Evolutionary conservation across 2,113 vertebrate species (phyloP).

Genomic region (Grus americana): DNA sequence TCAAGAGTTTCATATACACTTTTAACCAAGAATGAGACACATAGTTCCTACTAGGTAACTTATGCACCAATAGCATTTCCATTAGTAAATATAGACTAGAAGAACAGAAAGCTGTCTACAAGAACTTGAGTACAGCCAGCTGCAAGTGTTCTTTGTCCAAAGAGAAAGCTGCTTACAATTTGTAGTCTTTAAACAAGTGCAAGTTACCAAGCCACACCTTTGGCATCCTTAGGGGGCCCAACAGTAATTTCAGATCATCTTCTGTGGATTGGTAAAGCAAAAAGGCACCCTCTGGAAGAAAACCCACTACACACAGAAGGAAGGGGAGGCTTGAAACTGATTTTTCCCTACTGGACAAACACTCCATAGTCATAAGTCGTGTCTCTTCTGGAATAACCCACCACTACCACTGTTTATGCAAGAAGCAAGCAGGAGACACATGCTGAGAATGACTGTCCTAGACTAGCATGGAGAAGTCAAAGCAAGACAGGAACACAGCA

Average conservation of each 20-base stretch:
- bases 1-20: not conserved
- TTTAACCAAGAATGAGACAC: not conserved
- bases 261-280: not conserved
- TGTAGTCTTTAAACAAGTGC: not conserved
- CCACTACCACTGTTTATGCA: not conserved
- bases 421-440: not conserved
- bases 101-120: not conserved
- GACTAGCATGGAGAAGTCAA: not conserved
- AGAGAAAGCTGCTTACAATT: not conserved
- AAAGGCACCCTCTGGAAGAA: not conserved
- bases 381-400: not conserved
- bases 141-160: not conserved
- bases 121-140: not conserved
- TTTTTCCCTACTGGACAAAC: not conserved
- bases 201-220: not conserved
- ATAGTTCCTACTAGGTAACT: not conserved
- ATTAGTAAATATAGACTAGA: not conserved
- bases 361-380: not conserved
- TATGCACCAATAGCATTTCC: not conserved
- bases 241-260: not conserved
- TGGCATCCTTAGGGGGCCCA: not conserved
- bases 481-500: not conserved
- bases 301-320: not conserved
- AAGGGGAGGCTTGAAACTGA: not conserved
- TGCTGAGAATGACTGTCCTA: not conserved